Base-by-base conservation (phyloP, 2,888 invertebrate species). In the Cepaea hortensis region DNA sequence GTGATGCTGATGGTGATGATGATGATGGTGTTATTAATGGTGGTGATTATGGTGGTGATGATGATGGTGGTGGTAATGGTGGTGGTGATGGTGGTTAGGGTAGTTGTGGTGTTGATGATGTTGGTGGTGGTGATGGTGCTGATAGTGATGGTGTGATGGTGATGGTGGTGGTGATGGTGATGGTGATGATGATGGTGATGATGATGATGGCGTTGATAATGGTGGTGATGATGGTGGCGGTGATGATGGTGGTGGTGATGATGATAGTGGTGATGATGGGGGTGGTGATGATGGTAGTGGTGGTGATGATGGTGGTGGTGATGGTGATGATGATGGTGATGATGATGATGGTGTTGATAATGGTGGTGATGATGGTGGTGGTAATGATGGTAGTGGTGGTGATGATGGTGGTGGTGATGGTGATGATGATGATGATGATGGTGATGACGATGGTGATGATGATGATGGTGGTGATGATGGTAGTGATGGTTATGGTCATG, bases 281-380 rank as follows among this genome's bases (percentile, higher is more conserved):
- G 35, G 35, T 35, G 0, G 35, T 35, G 35, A 1, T 35, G 35
- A 35, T 35, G 35, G 1, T 35, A 35, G 35, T 35, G 0, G 35
- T 35, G 35, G 35, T 35, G 35, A 35, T 35, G 1, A 1, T 5
- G 48, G 55, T 75, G 61, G 55, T 61, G 70, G 35, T 76, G 23
- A 35, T 73, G 46, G 20, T 72, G 50, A n/a, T 72, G 46, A 61
- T 84, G 62, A 76, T 61, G 46, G 62, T 84, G 35, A 20, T 76
- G 6, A 20, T 76, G 46, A 46, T 84, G 35, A 46, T 83, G 68
- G 20, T 83, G 72, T n/a, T 83, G 11, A 50, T 72, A n/a, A 50
- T 76, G 62, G 61, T 84, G 62, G 62, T 75, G 3, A 76, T 76
- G 35, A 62, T 84, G 35, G 23, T 75, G 46, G 18, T 84, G 62